A percentile compares a stretch with the other conserved stretches of the same genome.
phyloP scores from a whole-genome alignment of 2,113 vertebrate genomes.

The Ciconia maguari region DNA sequence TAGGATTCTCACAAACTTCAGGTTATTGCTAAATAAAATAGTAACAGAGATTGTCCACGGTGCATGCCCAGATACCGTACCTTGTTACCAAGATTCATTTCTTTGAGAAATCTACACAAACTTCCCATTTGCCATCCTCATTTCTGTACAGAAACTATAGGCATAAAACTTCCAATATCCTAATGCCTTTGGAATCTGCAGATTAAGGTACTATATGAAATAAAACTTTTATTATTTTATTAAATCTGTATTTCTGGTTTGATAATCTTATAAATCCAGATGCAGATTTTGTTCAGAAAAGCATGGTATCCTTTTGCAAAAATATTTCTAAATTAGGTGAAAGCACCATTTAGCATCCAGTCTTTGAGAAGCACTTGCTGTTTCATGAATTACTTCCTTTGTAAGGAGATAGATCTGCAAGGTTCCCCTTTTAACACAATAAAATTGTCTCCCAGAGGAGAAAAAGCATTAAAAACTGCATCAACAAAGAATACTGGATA shows the following conservation, averaged over 20 bases:
- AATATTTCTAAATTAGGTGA: neutral
- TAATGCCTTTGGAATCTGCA: neutral
- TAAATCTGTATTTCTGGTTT: rapidly evolving
- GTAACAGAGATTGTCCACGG: rapidly evolving
- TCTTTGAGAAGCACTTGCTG: neutral
- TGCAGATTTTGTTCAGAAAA: neutral
- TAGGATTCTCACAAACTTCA: neutral
- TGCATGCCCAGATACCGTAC: neutral
- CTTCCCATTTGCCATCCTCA: rapidly evolving
- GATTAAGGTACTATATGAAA: neutral
- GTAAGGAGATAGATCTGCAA: neutral
- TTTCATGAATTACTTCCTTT: neutral
- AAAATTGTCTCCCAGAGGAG: neutral
- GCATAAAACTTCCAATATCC: neutral
- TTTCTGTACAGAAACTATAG: neutral
- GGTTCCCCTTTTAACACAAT: rapidly evolving
- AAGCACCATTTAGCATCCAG: rapidly evolving
- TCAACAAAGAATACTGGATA: neutral
- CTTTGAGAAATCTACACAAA: neutral
- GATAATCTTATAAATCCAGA: neutral
- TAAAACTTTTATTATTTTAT: neutral
- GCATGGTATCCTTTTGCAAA: neutral
- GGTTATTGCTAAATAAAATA: neutral
- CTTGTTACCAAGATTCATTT: neutral
- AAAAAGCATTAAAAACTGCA: neutral